Base-by-base conservation (phyloP, 2,888 invertebrate genomes). In the Chloromyia formosa region DNA sequence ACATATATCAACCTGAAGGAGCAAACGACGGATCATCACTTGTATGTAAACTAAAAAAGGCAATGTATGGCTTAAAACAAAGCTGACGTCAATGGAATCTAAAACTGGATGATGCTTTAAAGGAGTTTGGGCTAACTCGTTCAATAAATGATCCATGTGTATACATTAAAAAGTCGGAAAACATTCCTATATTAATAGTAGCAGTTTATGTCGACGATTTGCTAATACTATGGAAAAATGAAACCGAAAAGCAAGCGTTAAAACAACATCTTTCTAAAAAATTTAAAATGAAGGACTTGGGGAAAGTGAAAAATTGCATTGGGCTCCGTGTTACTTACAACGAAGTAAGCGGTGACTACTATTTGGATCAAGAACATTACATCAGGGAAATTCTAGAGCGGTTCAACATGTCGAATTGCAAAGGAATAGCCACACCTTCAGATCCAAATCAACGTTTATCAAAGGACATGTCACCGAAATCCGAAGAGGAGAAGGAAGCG, bases 371-470 rank as follows among this genome's bases (percentile, higher is more conserved):
- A 35, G 2, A 2, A 35, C 2, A 35, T 4, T 35, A 4, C 27
- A 35, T 35, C 27, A 7, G 7, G 27, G 27, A 35, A 7, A 35
- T 35, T 7, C 7, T 35, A 35, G 27, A 4, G 27, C 2, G 7
- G 10, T 78, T 78, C 54, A 69, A 73, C 7, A 76, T 77, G 75
- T 54, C 16, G 1, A 73, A 77, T 10, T 75, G 73, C 23, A 77
- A 76, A 62, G 49, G 73, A 62, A 75, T 76, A 45, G 40, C 53
- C 12, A 77, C 76, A 45, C 76, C 78, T 27, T 20, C 66, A 14
- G 66, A 66, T 42, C 22, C 42, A 12, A 45, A 23, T 54, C 49
- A 49, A 64, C 0, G 23, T 73, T 7, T 35, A 35, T 35, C 27
- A 7, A 35, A 35, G 7, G 27, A 35, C 2, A 35, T 35, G 27